Evolutionary conservation across 2,888 invertebrate genomes (phyloP).

Genomic region (Pharmacophagus antenor): DNA sequence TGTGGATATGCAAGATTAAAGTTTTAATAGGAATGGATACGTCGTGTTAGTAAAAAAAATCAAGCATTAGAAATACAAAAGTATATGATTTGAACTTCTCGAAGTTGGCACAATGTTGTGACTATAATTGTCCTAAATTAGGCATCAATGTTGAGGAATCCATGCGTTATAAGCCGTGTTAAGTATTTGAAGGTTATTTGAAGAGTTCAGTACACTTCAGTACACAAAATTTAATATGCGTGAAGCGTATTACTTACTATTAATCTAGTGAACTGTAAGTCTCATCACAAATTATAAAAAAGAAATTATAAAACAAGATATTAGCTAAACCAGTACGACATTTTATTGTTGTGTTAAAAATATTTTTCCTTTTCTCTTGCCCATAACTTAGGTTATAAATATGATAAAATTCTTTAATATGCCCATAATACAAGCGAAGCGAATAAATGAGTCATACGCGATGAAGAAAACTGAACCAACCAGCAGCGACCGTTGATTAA

Average conservation of each 20-base stretch:
- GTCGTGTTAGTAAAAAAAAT: not conserved
- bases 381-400: not conserved
- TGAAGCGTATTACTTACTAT: not conserved
- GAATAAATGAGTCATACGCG: not conserved
- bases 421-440: not conserved
- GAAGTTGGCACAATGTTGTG: not conserved
- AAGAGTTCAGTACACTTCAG: not conserved
- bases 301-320: not conserved
- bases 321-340: not conserved
- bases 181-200: not conserved
- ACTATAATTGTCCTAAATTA: not conserved
- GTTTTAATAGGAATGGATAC: not conserved
- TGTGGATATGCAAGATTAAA: slow-evolving; percentile 9
- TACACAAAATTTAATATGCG: not conserved
- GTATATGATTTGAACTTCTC: not conserved
- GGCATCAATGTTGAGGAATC: not conserved
- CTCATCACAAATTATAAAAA: not conserved
- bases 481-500: slow-evolving; percentile 2
- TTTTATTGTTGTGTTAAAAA: not conserved
- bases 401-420: not conserved
- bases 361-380: not conserved
- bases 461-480: slow-evolving; percentile 5
- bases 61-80: not conserved
- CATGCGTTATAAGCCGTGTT: not conserved
- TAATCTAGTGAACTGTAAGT: not conserved